A percentile compares a stretch with the other conserved stretches of the same genome.
Conservation (phyloP, 2,113 vertebrate genomes). For the Myotis lucifugus region DNA sequence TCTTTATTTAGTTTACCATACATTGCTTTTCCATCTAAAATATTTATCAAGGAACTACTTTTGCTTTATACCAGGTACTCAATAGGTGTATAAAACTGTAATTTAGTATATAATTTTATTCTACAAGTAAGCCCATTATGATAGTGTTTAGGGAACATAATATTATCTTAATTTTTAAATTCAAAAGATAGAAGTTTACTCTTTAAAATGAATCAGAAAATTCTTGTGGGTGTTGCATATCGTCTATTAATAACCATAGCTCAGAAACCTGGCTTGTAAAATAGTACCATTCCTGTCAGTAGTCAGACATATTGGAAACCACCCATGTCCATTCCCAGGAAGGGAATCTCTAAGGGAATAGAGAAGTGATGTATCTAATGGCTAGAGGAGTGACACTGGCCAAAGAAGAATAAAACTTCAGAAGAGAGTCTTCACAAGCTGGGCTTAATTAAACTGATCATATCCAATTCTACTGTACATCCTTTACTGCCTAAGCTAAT, state of each 20-base stretch:
- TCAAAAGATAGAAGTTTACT: not conserved
- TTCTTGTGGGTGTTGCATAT: not conserved
- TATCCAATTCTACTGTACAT: not conserved
- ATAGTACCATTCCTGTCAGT: not conserved
- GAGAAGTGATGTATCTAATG: not conserved
- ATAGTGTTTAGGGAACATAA: not conserved
- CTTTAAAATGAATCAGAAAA: not conserved
- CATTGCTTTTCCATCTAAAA: not conserved
- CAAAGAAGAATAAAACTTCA: not conserved
- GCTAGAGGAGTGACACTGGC: not conserved
- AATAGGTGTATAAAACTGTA: not conserved
- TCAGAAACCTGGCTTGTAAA: not conserved
- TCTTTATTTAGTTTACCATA: not conserved
- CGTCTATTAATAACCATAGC: not conserved
- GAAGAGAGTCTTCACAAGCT: not conserved
- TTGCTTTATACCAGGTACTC: not conserved
- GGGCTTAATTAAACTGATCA: not conserved
- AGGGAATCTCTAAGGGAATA: not conserved
- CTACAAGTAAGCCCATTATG: not conserved
- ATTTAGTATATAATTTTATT: conserved; percentile 10
- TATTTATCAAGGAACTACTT: not conserved
- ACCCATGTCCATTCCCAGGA: not conserved
- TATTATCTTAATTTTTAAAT: not conserved
- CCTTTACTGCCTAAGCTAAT: not conserved
- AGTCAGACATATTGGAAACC: not conserved